Conservation (phyloP, 2,888 invertebrate species). For the Pheosia gnoma region DNA sequence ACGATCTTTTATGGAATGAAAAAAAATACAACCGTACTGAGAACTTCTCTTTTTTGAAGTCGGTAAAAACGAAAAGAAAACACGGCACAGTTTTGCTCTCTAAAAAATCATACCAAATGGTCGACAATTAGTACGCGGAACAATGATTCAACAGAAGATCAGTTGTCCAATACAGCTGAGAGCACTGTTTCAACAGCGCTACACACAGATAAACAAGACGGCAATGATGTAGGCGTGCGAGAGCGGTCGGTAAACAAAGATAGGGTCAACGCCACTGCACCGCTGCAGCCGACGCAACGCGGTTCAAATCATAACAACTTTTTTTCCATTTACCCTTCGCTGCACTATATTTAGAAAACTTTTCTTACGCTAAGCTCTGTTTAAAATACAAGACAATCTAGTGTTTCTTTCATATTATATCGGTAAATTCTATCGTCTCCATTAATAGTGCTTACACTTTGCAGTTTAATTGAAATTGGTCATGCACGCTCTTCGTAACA, state of each 20-base stretch:
- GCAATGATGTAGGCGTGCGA: conserved; percentile 44
- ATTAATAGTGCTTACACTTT: too few relatives aligned
- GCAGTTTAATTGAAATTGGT: too few relatives aligned
- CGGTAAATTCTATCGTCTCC: too few relatives aligned
- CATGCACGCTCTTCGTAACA: not conserved
- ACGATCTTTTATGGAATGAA: too few relatives aligned
- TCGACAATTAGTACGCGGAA: conserved; percentile 13
- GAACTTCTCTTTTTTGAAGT: too few relatives aligned
- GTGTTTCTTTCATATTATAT: too few relatives aligned
- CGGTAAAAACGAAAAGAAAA: too few relatives aligned
- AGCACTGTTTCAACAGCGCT: conserved; percentile 48
- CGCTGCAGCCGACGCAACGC: conserved; percentile 30
- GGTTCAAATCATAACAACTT: conserved; percentile 23
- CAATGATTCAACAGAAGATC: conserved; percentile 27
- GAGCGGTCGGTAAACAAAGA: conserved; percentile 68
- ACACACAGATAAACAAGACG: conserved; percentile 42
- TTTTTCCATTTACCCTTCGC: conserved; percentile 18
- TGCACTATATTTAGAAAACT: not conserved
- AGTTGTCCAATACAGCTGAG: conserved; percentile 50
- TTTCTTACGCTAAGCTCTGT: not conserved
- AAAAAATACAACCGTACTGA: too few relatives aligned
- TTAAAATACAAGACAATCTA: too few relatives aligned
- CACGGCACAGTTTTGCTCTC: conserved; percentile 3
- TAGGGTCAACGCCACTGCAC: conserved; percentile 65
- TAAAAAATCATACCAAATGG: conserved; percentile 16